phyloP scores from a whole-genome alignment of 2,888 invertebrate species.

The Eristalinus aeneus region DNA sequence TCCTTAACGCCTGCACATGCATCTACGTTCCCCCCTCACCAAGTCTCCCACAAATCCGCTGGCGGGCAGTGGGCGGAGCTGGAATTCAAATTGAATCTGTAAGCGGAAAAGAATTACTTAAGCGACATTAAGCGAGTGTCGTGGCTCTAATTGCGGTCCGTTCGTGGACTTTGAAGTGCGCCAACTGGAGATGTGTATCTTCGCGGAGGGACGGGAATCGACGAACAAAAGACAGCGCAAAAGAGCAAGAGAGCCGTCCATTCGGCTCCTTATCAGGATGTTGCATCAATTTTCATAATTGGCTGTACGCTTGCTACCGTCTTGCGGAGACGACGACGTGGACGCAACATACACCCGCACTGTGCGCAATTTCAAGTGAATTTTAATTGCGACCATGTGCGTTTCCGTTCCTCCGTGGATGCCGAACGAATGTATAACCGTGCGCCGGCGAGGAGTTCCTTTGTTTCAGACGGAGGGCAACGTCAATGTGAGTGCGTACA shows the following conservation, averaged over 20 bases:
- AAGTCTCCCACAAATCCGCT: not conserved
- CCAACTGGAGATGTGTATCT: constrained; percentile 40
- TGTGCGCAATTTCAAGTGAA: constrained; percentile 55
- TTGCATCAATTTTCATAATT: constrained; percentile 66
- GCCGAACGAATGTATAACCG: constrained; percentile 1
- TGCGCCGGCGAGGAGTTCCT: constrained; percentile 47
- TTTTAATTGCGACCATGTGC: constrained; percentile 70
- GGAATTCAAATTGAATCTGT: constrained; percentile 63
- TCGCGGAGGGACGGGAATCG: constrained; percentile 27
- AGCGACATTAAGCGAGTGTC: constrained; percentile 58
- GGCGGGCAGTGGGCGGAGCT: constrained; percentile 44
- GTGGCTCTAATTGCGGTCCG: constrained; percentile 55
- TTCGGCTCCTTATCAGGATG: constrained; percentile 61
- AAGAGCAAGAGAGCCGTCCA: not conserved
- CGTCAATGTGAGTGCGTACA: constrained; percentile 22
- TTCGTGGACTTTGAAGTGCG: constrained; percentile 41
- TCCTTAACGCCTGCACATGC: constrained; percentile 27
- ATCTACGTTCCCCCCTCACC: not conserved
- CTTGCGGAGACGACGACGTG: not conserved
- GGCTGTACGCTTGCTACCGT: constrained; percentile 14
- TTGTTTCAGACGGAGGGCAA: constrained; percentile 32
- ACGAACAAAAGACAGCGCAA: constrained; percentile 14
- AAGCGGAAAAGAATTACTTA: constrained; percentile 44
- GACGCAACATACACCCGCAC: not conserved
- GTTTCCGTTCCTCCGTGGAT: constrained; percentile 48